Evolutionary conservation across 2,888 invertebrate genomes (phyloP).

Genomic region (Thyatira batis): DNA sequence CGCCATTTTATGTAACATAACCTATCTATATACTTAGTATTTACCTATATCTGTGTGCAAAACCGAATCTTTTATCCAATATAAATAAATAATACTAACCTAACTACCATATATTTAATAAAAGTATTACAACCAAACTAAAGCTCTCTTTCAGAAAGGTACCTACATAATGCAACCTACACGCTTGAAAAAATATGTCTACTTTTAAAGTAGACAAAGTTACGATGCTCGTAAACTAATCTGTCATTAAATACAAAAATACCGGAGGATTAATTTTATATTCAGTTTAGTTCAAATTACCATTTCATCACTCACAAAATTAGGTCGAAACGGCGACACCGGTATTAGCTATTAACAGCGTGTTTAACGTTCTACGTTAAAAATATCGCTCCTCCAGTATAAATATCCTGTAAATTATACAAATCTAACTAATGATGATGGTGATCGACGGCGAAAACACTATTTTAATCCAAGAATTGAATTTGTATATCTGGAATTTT

Average conservation of each 20-base stretch:
- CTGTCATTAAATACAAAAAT: slow-evolving; percentile 50
- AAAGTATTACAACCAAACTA: too few relatives aligned
- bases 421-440: slow-evolving; percentile 40
- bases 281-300: slow-evolving; percentile 44
- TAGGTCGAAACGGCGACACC: slow-evolving; percentile 53
- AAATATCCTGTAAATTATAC: slow-evolving; percentile 31
- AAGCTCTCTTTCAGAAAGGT: too few relatives aligned
- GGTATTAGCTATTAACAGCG: slow-evolving; percentile 70
- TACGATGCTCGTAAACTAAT: slow-evolving; percentile 52
- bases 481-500: too few relatives aligned
- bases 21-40: slow-evolving; percentile 22
- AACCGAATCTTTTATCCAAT: not conserved
- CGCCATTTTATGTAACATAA: slow-evolving; percentile 53
- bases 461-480: not conserved
- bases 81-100: not conserved
- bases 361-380: slow-evolving; percentile 57
- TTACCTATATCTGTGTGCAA: slow-evolving; percentile 3
- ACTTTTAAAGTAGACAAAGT: slow-evolving; percentile 34
- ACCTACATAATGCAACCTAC: too few relatives aligned
- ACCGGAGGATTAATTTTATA: slow-evolving; percentile 55
- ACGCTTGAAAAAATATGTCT: not conserved
- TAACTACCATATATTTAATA: too few relatives aligned
- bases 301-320: slow-evolving; percentile 57
- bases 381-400: slow-evolving; percentile 49
- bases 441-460: slow-evolving; percentile 5